These are phyloP conservation scores for Monopis laevigella DNA, from an alignment of 2,888 invertebrate species.

Conservation along the genomic window DNA sequence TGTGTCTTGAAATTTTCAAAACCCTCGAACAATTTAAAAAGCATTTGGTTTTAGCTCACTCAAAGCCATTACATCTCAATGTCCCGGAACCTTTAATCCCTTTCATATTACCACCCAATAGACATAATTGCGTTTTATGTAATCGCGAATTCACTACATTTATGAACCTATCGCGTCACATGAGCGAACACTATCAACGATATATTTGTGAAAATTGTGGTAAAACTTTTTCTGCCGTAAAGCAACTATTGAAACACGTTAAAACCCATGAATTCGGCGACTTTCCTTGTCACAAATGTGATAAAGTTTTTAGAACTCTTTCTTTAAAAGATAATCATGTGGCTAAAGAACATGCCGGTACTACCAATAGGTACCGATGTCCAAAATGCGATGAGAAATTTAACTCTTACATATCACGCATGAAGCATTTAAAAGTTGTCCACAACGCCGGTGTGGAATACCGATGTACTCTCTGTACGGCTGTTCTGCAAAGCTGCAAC, in stretches of 20 bases:
- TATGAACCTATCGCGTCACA: slow-evolving; percentile 16
- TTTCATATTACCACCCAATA: neutral
- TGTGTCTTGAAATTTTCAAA: neutral
- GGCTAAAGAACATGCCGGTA: neutral
- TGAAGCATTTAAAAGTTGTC: neutral
- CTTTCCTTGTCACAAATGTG: slow-evolving; percentile 33
- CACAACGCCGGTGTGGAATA: neutral
- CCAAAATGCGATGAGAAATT: slow-evolving; percentile 8
- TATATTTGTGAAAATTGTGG: slow-evolving; percentile 29
- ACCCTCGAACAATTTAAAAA: slow-evolving; percentile 1
- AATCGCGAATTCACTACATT: neutral
- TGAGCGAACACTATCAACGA: slow-evolving; percentile 29
- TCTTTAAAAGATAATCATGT: neutral
- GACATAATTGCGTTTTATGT: slow-evolving; percentile 6
- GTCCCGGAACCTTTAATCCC: neutral
- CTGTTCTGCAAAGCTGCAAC: neutral
- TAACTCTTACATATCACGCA: neutral
- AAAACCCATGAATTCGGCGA: slow-evolving; percentile 45
- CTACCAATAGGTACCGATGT: neutral
- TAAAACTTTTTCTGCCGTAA: slow-evolving; percentile 29
- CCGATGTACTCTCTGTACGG: slow-evolving; percentile 2
- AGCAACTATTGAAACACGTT: slow-evolving; percentile 49
- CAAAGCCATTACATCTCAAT: neutral
- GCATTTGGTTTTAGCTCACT: neutral
- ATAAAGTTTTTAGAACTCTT: neutral